phyloP scores from a whole-genome alignment of 2,888 invertebrate species.

The Erynnis tages region DNA sequence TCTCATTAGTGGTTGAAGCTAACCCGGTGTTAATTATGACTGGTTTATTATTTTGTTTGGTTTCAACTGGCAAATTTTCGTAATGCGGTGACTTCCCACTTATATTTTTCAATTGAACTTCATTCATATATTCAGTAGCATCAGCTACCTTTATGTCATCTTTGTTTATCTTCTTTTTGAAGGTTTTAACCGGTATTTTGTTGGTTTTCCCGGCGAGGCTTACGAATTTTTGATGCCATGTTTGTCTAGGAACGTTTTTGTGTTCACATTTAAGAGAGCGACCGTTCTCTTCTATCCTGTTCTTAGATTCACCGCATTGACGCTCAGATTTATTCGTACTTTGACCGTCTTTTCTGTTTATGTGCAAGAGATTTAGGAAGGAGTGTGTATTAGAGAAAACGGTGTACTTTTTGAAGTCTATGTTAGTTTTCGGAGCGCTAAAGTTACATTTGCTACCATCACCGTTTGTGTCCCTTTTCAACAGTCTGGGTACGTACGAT shows the following conservation, averaged over 20 bases:
- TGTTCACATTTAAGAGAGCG: constrained; percentile 28
- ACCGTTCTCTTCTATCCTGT: constrained; percentile 28
- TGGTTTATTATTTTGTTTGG: constrained; percentile 39
- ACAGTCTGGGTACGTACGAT: constrained; percentile 69
- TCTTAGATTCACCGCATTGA: not conserved
- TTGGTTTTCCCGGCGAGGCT: constrained; percentile 8
- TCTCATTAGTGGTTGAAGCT: constrained; percentile 84
- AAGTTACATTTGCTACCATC: constrained; percentile 16
- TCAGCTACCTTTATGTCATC: constrained; percentile 59
- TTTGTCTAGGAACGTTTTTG: constrained; percentile 20
- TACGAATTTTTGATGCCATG: constrained; percentile 25
- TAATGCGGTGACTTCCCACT: constrained; percentile 5
- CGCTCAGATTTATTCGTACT: constrained; percentile 1
- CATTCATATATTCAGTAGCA: constrained; percentile 33
- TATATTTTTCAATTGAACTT: not conserved
- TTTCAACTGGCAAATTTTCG: constrained; percentile 9
- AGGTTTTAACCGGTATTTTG: constrained; percentile 42
- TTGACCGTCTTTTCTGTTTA: constrained; percentile 28
- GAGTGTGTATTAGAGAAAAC: constrained; percentile 28
- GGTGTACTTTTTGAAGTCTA: constrained; percentile 28
- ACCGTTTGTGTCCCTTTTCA: constrained; percentile 20
- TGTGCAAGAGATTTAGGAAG: constrained; percentile 32
- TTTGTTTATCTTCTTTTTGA: constrained; percentile 57
- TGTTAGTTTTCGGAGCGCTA: constrained; percentile 32
- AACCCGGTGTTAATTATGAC: constrained; percentile 83